phyloP scores from a whole-genome alignment of 1,140 invertebrate genomes.

The Thaumatotibia leucotreta region DNA sequence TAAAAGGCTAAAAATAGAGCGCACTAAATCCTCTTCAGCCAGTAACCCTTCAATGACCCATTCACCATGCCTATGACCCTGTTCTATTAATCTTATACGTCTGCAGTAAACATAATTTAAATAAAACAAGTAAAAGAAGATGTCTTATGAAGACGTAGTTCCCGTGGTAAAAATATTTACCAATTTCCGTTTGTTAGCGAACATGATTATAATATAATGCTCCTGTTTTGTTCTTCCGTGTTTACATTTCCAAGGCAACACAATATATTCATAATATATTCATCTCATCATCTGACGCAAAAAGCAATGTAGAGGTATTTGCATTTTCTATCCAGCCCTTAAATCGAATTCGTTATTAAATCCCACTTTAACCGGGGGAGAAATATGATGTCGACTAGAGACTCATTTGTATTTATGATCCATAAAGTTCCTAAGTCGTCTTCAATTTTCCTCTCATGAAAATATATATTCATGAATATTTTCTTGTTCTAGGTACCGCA shows the following conservation, averaged over 20 bases:
- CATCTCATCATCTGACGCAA: not conserved
- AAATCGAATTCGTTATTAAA: not conserved
- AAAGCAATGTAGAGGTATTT: not conserved
- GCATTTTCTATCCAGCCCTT: not conserved
- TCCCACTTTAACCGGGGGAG: not conserved
- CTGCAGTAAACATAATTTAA: too few relatives aligned
- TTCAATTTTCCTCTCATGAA: not conserved
- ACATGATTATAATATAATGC: not conserved
- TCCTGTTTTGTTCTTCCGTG: not conserved
- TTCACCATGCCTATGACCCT: too few relatives aligned
- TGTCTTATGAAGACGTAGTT: not conserved
- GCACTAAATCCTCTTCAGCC: too few relatives aligned
- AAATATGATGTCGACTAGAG: not conserved
- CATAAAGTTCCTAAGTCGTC: not conserved
- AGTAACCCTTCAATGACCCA: too few relatives aligned
- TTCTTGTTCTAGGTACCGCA: not conserved
- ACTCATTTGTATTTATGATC: not conserved
- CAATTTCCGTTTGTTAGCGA: too few relatives aligned
- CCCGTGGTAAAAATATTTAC: not conserved
- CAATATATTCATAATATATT: not conserved
- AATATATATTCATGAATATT: not conserved
- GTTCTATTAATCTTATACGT: too few relatives aligned
- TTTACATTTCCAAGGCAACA: not conserved
- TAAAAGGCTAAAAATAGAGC: too few relatives aligned
- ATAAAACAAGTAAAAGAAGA: not conserved